These are phyloP conservation scores for Caenorhabditis parvicauda DNA, from an alignment of 2,888 invertebrate genomes.

Conservation along the genomic window DNA sequence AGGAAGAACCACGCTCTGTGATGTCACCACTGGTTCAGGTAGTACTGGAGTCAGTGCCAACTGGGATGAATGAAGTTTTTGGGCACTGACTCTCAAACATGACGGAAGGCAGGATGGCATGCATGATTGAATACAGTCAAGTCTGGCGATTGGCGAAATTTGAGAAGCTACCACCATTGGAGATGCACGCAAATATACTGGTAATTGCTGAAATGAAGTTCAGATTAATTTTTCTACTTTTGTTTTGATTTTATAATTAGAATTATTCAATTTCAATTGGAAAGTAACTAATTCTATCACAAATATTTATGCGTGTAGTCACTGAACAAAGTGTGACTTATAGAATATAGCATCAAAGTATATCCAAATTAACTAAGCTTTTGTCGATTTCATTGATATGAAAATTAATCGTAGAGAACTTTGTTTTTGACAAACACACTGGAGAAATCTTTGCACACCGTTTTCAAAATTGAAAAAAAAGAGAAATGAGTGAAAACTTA, in stretches of 20 bases:
- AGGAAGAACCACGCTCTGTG: constrained; percentile 2
- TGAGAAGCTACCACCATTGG: background rate
- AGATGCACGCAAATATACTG: constrained; percentile 12
- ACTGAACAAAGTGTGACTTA: too few species aligned
- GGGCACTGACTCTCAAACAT: constrained; percentile 3
- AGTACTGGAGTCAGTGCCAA: background rate
- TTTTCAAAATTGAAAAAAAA: too few species aligned
- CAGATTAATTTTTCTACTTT: too few species aligned
- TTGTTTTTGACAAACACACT: too few species aligned
- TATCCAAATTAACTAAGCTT: too few species aligned
- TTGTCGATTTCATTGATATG: too few species aligned
- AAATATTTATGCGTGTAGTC: too few species aligned
- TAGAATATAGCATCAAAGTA: too few species aligned
- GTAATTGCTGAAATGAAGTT: constrained; percentile 19
- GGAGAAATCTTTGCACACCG: too few species aligned
- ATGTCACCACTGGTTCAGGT: background rate
- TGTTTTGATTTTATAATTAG: background rate
- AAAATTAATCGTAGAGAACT: too few species aligned
- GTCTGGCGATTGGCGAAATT: constrained; percentile 13
- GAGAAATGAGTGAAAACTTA: too few species aligned
- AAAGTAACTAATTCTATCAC: background rate
- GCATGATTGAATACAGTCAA: constrained; percentile 17
- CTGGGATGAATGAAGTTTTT: background rate
- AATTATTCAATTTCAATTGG: background rate
- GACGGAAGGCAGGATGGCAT: constrained; percentile 23